Evolutionary conservation across 2,888 invertebrate genomes (phyloP).

Genomic region (Agriopis leucophaearia): DNA sequence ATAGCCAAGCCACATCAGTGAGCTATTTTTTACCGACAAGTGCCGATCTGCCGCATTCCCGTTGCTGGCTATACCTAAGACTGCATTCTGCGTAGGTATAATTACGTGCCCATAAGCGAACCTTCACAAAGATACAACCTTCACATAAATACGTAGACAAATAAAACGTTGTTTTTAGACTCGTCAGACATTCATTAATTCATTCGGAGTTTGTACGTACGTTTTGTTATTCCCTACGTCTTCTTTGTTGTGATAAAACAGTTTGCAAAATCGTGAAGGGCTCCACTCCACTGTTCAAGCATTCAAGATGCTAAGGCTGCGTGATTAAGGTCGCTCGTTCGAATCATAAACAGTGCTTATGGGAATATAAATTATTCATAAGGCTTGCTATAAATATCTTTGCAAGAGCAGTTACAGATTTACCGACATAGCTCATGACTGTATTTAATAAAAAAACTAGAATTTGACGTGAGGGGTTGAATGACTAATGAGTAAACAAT

Average conservation of each 20-base stretch:
- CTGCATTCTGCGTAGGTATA: slow-evolving; percentile 49
- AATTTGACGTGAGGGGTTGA: not conserved
- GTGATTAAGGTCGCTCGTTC: slow-evolving; percentile 50
- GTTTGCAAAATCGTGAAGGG: slow-evolving; percentile 41
- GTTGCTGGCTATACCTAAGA: slow-evolving; percentile 8
- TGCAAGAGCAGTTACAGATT: slow-evolving; percentile 10
- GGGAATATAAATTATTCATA: slow-evolving; percentile 43
- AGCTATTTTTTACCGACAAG: slow-evolving; percentile 20
- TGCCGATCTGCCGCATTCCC: slow-evolving; percentile 40
- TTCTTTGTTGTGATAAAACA: slow-evolving; percentile 41
- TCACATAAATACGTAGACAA: slow-evolving; percentile 30
- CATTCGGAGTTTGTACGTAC: not conserved
- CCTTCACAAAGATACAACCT: not conserved
- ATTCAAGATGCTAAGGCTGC: slow-evolving; percentile 45
- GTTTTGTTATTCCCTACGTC: slow-evolving; percentile 11
- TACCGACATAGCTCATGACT: slow-evolving; percentile 12
- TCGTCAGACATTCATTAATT: slow-evolving; percentile 10
- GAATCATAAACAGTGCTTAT: slow-evolving; percentile 38
- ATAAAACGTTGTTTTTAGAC: not conserved
- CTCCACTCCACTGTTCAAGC: slow-evolving; percentile 35
- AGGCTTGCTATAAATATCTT: slow-evolving; percentile 30
- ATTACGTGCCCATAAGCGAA: not conserved
- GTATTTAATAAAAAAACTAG: slow-evolving; percentile 6
- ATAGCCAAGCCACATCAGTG: not conserved
- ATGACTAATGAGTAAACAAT: no score